These are phyloP conservation scores for Polylopha cassiicola DNA, from an alignment of 2,888 invertebrate species.

Conservation along the genomic window DNA sequence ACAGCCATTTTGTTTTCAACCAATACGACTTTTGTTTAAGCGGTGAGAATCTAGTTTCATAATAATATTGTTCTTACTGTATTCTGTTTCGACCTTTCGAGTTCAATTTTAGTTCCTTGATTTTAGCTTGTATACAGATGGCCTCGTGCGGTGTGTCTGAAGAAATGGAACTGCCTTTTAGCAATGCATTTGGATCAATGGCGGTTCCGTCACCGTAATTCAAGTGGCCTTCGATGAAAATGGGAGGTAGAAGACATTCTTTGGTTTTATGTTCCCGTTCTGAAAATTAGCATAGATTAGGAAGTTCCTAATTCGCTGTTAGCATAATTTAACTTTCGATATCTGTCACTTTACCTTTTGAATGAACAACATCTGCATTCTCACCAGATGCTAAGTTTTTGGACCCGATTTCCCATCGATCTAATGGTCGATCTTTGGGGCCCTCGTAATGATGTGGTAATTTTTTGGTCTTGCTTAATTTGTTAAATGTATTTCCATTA, in stretches of 20 bases:
- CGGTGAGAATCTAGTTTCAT: too few relatives aligned
- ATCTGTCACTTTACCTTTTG: constrained; percentile 39
- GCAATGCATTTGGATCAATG: not conserved
- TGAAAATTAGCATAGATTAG: constrained; percentile 19
- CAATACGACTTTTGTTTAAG: too few relatives aligned
- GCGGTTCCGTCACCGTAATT: constrained; percentile 26
- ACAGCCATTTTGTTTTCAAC: too few relatives aligned
- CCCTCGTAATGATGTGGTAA: constrained; percentile 36
- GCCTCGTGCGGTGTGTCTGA: constrained; percentile 25
- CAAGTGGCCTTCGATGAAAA: constrained; percentile 41
- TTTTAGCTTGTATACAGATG: constrained; percentile 55
- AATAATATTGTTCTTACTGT: too few relatives aligned
- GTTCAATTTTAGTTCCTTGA: constrained; percentile 52
- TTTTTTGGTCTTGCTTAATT: constrained; percentile 28
- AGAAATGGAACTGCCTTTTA: not conserved
- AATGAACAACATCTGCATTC: constrained; percentile 42
- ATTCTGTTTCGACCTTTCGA: constrained; percentile 20
- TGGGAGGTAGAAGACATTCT: constrained; percentile 49
- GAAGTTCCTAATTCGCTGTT: constrained; percentile 5
- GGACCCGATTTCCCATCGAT: constrained; percentile 45
- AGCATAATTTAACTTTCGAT: constrained; percentile 36
- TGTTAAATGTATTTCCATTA: constrained; percentile 26
- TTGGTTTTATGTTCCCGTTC: constrained; percentile 27
- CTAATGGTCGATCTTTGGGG: constrained; percentile 29
- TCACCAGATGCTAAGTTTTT: constrained; percentile 57